A percentile compares a stretch with the other conserved stretches of the same genome.
Evolutionary conservation across 2,113 vertebrate species (phyloP).

Genomic region (Todiramphus saurophagus): DNA sequence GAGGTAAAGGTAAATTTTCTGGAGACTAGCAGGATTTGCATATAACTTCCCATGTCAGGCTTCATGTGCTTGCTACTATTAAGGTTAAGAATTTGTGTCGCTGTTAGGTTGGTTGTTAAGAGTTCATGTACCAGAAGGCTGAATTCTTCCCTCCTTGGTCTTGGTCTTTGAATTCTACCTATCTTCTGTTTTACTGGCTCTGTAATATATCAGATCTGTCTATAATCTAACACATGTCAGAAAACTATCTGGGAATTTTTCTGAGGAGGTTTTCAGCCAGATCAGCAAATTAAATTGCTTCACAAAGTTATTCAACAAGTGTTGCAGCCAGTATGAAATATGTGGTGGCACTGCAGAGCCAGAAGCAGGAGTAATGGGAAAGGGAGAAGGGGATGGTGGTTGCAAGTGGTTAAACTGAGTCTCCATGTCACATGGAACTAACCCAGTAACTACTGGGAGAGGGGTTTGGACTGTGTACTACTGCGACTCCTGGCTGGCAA

Average conservation of each 20-base stretch:
- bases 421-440: background rate
- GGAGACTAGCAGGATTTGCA: background rate
- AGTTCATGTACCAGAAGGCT: background rate
- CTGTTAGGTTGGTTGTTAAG: background rate
- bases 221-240: background rate
- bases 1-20: background rate
- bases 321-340: background rate
- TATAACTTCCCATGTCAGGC: background rate
- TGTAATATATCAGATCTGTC: background rate
- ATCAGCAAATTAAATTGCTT: background rate
- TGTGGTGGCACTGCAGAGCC: accelerated
- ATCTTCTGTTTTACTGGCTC: background rate
- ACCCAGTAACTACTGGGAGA: background rate
- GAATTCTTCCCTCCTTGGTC: background rate
- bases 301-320: background rate
- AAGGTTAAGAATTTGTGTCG: background rate
- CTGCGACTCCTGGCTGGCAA: background rate
- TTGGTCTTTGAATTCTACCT: background rate
- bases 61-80: background rate
- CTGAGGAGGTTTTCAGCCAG: background rate
- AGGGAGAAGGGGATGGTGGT: background rate
- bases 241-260: background rate
- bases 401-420: background rate
- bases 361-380: background rate
- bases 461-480: background rate